A percentile compares a stretch with the other conserved stretches of the same genome.
Conservation (phyloP, 1,140 invertebrate genomes). For the Danaus plexippus region DNA sequence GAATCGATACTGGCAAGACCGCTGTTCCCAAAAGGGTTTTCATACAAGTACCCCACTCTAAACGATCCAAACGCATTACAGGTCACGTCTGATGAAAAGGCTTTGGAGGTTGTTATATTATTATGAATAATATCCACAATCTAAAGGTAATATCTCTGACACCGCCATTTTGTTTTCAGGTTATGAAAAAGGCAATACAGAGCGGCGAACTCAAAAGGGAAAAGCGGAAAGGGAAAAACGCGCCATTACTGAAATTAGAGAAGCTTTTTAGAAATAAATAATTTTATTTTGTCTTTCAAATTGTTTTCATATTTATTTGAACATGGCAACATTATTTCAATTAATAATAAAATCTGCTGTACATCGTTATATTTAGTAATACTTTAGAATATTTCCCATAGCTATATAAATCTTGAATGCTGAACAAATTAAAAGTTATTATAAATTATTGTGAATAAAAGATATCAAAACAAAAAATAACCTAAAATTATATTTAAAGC, state of each 20-base stretch:
- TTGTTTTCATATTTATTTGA: too few relatives aligned
- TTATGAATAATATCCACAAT: conserved; percentile 19
- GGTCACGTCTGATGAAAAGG: conserved; percentile 48
- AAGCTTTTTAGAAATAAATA: conserved; percentile 40
- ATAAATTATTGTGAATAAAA: neutral
- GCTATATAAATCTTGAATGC: too few relatives aligned
- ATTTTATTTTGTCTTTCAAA: neutral
- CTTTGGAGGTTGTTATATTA: conserved; percentile 59
- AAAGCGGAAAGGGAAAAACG: conserved; percentile 59
- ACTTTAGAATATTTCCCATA: too few relatives aligned
- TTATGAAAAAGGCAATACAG: conserved; percentile 72
- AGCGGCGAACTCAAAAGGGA: conserved; percentile 56
- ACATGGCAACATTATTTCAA: too few relatives aligned
- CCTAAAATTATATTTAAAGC: conserved; percentile 20
- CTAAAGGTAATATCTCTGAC: too few relatives aligned
- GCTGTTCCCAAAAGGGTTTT: conserved; percentile 79
- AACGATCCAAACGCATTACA: conserved; percentile 48
- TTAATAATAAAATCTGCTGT: too few relatives aligned
- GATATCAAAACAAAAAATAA: neutral
- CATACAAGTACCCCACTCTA: conserved; percentile 76
- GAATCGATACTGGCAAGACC: conserved; percentile 73
- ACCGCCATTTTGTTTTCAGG: conserved; percentile 36
- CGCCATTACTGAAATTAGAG: conserved; percentile 49
- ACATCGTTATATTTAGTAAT: too few relatives aligned
- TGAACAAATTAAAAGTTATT: too few relatives aligned